phyloP scores from a whole-genome alignment of 2,888 invertebrate genomes.

The Neoascia interrupta region DNA sequence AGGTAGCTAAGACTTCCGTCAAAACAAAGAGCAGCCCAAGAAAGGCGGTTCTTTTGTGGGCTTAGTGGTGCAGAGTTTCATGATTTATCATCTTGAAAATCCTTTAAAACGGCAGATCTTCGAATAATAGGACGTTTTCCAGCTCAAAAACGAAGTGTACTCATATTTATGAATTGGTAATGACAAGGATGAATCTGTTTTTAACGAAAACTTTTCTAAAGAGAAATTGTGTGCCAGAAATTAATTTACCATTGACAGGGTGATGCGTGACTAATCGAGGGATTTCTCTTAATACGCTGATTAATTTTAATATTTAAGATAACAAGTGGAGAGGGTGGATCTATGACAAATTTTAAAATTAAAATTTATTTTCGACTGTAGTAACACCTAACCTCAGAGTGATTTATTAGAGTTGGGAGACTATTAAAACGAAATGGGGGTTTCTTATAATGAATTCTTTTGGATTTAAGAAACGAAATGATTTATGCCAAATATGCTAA shows the following conservation, averaged over 20 bases:
- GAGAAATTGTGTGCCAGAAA: slow-evolving; percentile 7
- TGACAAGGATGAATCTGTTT: background rate
- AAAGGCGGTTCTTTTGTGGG: background rate
- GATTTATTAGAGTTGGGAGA: slow-evolving; percentile 27
- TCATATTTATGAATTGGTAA: background rate
- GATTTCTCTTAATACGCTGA: slow-evolving; percentile 21
- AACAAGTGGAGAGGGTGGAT: too few species aligned
- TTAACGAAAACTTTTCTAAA: background rate
- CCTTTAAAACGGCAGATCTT: slow-evolving; percentile 6
- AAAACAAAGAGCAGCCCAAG: background rate
- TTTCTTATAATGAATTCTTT: slow-evolving; percentile 36
- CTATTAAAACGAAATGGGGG: slow-evolving; percentile 9
- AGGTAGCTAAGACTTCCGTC: too few species aligned
- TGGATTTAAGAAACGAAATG: slow-evolving; percentile 9
- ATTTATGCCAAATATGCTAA: slow-evolving; percentile 35
- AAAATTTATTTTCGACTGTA: slow-evolving; percentile 22
- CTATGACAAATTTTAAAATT: too few species aligned
- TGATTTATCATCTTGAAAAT: slow-evolving; percentile 27
- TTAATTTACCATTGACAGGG: slow-evolving; percentile 26
- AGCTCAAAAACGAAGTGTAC: too few species aligned
- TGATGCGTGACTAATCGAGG: slow-evolving; percentile 39
- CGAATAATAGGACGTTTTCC: too few species aligned
- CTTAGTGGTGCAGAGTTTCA: slow-evolving; percentile 24
- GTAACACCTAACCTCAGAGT: slow-evolving; percentile 14
- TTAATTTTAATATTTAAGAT: too few species aligned